These are phyloP conservation scores for Phengaris arion DNA, from an alignment of 2,888 invertebrate genomes.

Conservation along the genomic window DNA sequence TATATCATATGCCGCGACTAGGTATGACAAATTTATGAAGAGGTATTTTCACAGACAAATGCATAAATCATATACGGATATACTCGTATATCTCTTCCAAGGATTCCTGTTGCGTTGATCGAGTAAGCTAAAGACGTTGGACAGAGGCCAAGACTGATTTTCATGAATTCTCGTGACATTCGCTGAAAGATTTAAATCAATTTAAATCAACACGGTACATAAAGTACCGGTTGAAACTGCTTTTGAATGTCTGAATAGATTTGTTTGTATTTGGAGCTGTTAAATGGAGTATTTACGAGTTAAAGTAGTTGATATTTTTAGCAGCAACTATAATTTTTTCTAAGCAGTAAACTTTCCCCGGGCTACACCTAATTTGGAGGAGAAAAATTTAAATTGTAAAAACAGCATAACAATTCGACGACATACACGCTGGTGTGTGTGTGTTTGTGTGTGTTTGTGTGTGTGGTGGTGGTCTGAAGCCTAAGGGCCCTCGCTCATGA, in stretches of 20 bases:
- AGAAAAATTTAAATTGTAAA: no score
- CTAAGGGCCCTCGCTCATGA: no score
- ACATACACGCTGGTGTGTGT: no score
- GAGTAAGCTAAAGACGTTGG: slow-evolving; percentile 7
- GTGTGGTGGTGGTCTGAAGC: no score
- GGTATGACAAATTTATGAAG: neutral
- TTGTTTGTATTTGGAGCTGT: neutral
- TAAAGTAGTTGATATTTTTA: neutral
- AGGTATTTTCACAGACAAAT: neutral
- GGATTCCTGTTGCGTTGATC: slow-evolving; percentile 20
- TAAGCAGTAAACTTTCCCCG: no score
- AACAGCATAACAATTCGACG: no score
- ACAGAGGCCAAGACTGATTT: neutral
- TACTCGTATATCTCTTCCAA: neutral
- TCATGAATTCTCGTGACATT: neutral
- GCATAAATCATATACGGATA: slow-evolving; percentile 21
- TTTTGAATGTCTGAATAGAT: neutral
- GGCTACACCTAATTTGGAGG: no score
- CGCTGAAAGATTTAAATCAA: slow-evolving; percentile 11
- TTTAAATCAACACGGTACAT: neutral
- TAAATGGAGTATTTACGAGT: neutral
- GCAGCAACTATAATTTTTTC: no score
- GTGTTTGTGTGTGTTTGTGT: no score
- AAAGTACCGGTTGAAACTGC: neutral
- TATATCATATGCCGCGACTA: no score